These are phyloP conservation scores for Cynaeus angustus DNA, from an alignment of 2,888 invertebrate genomes.

Conservation along the genomic window DNA sequence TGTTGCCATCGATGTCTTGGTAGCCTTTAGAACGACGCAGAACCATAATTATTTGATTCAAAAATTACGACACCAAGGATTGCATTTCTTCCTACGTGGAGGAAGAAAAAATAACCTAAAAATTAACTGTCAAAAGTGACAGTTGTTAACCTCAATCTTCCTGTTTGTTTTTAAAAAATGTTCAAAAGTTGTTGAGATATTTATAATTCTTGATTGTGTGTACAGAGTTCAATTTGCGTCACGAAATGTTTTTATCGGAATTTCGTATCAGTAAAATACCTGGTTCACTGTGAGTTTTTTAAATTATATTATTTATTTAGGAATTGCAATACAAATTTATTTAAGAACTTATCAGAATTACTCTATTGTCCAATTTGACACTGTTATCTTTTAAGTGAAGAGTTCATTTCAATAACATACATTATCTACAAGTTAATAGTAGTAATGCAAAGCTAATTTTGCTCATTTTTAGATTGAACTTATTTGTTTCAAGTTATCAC, in stretches of 20 bases:
- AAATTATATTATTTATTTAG: no score
- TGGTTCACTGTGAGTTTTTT: no score
- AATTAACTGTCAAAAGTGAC: constrained; percentile 7
- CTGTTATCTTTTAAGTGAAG: not conserved
- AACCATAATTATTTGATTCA: constrained; percentile 63
- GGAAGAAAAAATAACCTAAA: constrained; percentile 12
- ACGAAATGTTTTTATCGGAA: no score
- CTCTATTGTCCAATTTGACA: no score
- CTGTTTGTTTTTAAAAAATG: no score
- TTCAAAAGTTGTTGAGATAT: no score
- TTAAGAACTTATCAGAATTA: no score
- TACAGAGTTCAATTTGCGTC: no score
- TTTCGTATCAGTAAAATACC: no score
- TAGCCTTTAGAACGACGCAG: constrained; percentile 77
- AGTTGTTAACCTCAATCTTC: not conserved
- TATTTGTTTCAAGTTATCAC: not conserved
- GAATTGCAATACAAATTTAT: no score
- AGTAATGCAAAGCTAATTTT: not conserved
- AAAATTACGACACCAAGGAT: not conserved
- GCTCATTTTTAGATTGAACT: not conserved
- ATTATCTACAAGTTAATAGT: not conserved
- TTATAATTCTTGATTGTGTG: no score
- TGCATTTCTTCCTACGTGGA: constrained; percentile 24
- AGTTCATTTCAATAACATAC: not conserved
- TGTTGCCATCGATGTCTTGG: constrained; percentile 76